phyloP scores from a whole-genome alignment of 2,113 vertebrate genomes.

The Spea bombifrons region DNA sequence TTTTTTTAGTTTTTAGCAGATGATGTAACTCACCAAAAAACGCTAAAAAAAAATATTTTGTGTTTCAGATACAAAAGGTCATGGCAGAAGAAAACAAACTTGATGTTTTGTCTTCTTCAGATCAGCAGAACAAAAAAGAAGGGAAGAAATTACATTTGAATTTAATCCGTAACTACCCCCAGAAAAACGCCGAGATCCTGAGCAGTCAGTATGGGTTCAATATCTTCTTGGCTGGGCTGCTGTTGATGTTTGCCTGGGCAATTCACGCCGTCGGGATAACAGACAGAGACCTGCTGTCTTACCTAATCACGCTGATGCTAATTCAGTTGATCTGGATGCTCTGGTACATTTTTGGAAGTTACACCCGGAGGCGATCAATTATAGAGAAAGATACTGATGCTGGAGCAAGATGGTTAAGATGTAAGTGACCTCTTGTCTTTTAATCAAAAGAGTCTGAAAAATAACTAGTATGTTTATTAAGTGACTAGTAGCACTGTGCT shows the following conservation, averaged over 20 bases:
- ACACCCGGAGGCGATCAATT: constrained; percentile 66
- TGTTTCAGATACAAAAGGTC: background rate
- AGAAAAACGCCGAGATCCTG: constrained; percentile 84
- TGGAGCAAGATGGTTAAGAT: constrained; percentile 87
- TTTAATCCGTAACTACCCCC: constrained; percentile 68
- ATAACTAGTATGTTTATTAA: no score
- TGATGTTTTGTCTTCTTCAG: constrained; percentile 51
- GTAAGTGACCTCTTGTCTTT: constrained; percentile 62
- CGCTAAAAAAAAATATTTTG: background rate
- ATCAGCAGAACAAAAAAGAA: constrained; percentile 62
- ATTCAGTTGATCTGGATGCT: constrained; percentile 93
- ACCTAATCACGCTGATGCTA: constrained; percentile 84
- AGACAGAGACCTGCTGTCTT: constrained; percentile 78
- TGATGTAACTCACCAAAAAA: no score
- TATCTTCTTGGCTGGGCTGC: constrained; percentile 81
- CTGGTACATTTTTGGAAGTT: constrained; percentile 84
- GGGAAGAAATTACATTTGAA: constrained; percentile 54
- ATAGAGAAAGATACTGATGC: constrained; percentile 81
- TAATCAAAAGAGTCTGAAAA: no score
- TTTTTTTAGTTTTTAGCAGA: no score
- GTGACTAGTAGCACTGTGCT: no score
- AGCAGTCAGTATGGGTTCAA: constrained; percentile 94
- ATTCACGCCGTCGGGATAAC: constrained; percentile 73
- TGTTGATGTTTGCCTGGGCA: constrained; percentile 85
- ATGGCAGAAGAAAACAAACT: constrained; percentile 36